These are phyloP conservation scores for Sciurus vulgaris DNA, from an alignment of 2,797 vertebrate genomes.

Conservation along the genomic window DNA sequence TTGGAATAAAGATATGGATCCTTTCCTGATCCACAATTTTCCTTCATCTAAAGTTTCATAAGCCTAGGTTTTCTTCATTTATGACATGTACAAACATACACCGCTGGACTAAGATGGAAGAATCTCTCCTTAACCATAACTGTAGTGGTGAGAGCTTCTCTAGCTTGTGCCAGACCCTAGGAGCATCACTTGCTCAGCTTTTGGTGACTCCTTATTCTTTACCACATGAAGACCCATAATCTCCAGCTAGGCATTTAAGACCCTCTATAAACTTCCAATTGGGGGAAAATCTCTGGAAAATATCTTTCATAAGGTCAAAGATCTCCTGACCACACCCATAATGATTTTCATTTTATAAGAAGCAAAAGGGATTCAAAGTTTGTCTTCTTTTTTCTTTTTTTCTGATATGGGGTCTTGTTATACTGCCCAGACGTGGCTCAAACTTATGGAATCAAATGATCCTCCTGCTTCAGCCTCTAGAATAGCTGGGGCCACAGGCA, in stretches of 20 bases:
- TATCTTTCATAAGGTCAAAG: background rate
- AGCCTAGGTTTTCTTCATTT: background rate
- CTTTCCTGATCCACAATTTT: conserved; percentile 10
- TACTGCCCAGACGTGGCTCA: too few relatives aligned
- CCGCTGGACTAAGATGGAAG: background rate
- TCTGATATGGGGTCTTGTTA: too few relatives aligned
- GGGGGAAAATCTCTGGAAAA: background rate
- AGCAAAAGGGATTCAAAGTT: background rate
- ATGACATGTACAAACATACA: background rate
- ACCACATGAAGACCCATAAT: background rate
- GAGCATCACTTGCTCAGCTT: background rate
- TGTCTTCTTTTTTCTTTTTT: background rate
- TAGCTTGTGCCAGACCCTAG: background rate
- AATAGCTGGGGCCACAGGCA: too few relatives aligned
- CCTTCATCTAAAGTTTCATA: background rate
- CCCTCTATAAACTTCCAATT: background rate
- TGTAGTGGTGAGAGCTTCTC: background rate
- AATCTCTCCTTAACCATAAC: background rate
- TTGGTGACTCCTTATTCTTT: background rate
- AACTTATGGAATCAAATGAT: too few relatives aligned
- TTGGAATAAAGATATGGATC: background rate
- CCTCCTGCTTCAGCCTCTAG: too few relatives aligned
- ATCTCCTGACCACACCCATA: background rate
- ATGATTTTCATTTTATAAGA: conserved; percentile 20
- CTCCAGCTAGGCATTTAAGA: background rate